phyloP scores from a whole-genome alignment of 2,888 invertebrate species.

The Drosophila longiperda region DNA sequence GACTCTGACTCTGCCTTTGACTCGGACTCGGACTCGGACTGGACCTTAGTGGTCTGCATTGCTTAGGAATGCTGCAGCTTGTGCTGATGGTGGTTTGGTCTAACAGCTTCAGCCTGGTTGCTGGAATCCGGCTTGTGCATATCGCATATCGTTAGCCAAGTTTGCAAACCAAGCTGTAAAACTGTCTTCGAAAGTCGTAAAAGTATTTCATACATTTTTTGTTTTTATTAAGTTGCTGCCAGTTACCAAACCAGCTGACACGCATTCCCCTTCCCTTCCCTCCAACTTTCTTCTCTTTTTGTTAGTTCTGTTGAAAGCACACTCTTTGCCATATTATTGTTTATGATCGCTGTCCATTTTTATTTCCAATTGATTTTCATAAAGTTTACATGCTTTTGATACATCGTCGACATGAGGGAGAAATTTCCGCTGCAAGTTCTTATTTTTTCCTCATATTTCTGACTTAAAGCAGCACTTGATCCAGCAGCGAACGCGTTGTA shows the following conservation, averaged over 20 bases:
- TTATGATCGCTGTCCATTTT: conserved; percentile 74
- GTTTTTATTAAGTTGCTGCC: conserved; percentile 74
- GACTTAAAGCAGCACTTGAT: conserved; percentile 44
- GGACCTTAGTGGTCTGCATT: conserved; percentile 25
- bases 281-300: conserved; percentile 21
- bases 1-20: conserved; percentile 17
- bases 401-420: conserved; percentile 26
- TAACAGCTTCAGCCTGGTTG: conserved; percentile 10
- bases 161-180: conserved; percentile 76
- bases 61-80: conserved; percentile 44
- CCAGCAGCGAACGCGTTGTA: conserved; percentile 54
- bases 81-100: background rate
- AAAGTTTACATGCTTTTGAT: conserved; percentile 76
- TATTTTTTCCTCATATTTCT: conserved; percentile 3
- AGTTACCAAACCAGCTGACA: conserved; percentile 48
- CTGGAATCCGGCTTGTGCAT: conserved; percentile 49
- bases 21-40: conserved; percentile 17
- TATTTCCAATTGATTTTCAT: conserved; percentile 80
- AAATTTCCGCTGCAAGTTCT: background rate
- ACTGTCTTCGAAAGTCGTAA: conserved; percentile 82
- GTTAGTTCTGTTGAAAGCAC: conserved; percentile 55
- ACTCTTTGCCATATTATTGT: conserved; percentile 67
- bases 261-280: background rate
- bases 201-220: conserved; percentile 80
- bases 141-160: conserved; percentile 80